Percentiles rank a stretch among this genome's conserved stretches.
phyloP scores from a whole-genome alignment of 2,888 invertebrate genomes.

The Trachelus troglodyta region DNA sequence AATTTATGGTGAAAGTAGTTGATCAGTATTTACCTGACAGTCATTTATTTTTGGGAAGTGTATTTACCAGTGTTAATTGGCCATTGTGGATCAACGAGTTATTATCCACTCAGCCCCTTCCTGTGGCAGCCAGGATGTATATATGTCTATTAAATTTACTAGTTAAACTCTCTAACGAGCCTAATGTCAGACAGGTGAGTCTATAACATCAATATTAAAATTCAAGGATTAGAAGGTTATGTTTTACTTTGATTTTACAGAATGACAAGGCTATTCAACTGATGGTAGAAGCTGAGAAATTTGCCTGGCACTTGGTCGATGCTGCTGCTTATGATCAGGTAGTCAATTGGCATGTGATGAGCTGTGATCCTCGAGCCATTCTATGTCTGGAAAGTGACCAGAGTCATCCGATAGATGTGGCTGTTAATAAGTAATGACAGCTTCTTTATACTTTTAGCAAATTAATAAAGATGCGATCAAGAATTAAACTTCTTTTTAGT shows the following conservation, averaged over 20 bases:
- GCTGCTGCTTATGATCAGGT: constrained; percentile 73
- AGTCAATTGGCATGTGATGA: constrained; percentile 80
- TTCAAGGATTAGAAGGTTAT: neutral
- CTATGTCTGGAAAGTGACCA: constrained; percentile 63
- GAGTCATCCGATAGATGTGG: constrained; percentile 70
- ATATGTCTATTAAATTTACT: constrained; percentile 76
- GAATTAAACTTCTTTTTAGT: constrained; percentile 54
- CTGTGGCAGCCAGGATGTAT: constrained; percentile 68
- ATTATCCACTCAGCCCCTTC: constrained; percentile 62
- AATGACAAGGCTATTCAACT: constrained; percentile 66
- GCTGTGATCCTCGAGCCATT: constrained; percentile 77
- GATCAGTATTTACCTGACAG: constrained; percentile 77
- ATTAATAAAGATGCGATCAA: neutral
- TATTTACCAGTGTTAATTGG: constrained; percentile 79
- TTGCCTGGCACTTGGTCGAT: constrained; percentile 76
- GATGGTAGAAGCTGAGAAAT: constrained; percentile 72
- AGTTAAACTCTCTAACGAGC: constrained; percentile 79
- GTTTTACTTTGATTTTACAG: constrained; percentile 45
- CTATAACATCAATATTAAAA: neutral
- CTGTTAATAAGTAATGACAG: constrained; percentile 70
- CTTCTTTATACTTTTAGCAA: neutral
- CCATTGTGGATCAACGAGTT: constrained; percentile 70
- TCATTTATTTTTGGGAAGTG: constrained; percentile 77
- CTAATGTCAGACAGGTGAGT: constrained; percentile 73
- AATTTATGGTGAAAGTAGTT: constrained; percentile 75